Evolutionary conservation across 2,888 invertebrate species (phyloP).

Genomic region (Diploptera punctata): DNA sequence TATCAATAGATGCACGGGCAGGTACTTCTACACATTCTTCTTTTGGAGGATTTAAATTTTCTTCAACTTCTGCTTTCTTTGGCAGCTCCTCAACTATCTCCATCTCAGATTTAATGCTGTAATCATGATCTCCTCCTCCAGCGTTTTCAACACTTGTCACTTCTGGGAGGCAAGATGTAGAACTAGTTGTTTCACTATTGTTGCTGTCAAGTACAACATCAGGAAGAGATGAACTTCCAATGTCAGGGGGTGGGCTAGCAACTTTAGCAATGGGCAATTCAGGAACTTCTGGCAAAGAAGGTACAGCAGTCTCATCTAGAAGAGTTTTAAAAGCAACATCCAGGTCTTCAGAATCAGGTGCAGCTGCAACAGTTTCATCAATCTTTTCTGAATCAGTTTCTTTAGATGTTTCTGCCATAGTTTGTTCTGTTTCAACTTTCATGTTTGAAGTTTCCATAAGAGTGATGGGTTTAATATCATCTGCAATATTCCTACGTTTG

Average conservation of each 20-base stretch:
- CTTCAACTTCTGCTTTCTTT: background rate
- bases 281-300: slow-evolving; percentile 28
- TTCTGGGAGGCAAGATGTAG: background rate
- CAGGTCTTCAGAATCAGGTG: slow-evolving; percentile 48
- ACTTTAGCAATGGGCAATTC: background rate
- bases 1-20: too few relatives aligned
- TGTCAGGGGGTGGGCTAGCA: background rate
- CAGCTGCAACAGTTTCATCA: background rate
- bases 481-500: background rate
- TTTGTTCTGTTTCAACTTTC: background rate
- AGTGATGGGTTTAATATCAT: background rate
- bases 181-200: background rate
- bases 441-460: background rate
- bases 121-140: slow-evolving; percentile 29
- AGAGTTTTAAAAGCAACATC: slow-evolving; percentile 53
- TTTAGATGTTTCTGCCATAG: background rate
- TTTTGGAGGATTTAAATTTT: too few relatives aligned
- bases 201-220: slow-evolving; percentile 32
- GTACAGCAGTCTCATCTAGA: slow-evolving; percentile 51
- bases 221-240: slow-evolving; percentile 12
- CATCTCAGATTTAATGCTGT: slow-evolving; percentile 5
- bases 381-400: background rate
- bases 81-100: background rate
- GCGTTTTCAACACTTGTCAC: background rate
- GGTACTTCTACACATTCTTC: too few relatives aligned